Conservation (phyloP, 2,888 invertebrate species). For the Hydrotaea cyrtoneurina region DNA sequence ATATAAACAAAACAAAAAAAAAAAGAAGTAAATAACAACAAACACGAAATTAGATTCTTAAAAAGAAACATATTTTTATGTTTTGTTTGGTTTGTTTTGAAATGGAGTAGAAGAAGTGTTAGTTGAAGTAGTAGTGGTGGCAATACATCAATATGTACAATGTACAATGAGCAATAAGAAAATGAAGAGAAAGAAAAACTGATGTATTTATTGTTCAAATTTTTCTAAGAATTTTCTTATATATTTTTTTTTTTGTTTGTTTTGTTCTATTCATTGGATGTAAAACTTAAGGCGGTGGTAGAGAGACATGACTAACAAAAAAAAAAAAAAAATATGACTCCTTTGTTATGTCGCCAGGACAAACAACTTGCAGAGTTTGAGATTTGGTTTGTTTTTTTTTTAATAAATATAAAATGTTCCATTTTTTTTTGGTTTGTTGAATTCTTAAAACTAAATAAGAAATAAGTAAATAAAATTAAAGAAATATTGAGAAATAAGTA, state of each 20-base stretch:
- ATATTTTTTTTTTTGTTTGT: constrained; percentile 21
- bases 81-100: constrained; percentile 30
- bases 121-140: background rate
- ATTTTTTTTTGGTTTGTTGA: constrained; percentile 48
- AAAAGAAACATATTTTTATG: constrained; percentile 48
- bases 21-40: constrained; percentile 66
- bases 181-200: background rate
- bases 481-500: constrained; percentile 17
- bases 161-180: constrained; percentile 10
- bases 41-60: constrained; percentile 69
- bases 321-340: background rate
- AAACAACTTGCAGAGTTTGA: background rate
- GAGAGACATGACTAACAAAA: background rate
- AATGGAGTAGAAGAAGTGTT: constrained; percentile 1
- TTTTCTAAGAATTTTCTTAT: background rate
- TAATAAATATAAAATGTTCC: constrained; percentile 63
- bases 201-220: background rate
- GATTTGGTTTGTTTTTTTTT: constrained; percentile 37
- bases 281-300: constrained; percentile 35
- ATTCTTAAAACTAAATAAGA: constrained; percentile 37
- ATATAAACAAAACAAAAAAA: constrained; percentile 69
- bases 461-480: constrained; percentile 36
- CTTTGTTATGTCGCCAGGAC: constrained; percentile 3
- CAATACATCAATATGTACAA: constrained; percentile 19
- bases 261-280: constrained; percentile 1